phyloP scores from a whole-genome alignment of 2,113 vertebrate species.

The Oreochromis tanganicae region DNA sequence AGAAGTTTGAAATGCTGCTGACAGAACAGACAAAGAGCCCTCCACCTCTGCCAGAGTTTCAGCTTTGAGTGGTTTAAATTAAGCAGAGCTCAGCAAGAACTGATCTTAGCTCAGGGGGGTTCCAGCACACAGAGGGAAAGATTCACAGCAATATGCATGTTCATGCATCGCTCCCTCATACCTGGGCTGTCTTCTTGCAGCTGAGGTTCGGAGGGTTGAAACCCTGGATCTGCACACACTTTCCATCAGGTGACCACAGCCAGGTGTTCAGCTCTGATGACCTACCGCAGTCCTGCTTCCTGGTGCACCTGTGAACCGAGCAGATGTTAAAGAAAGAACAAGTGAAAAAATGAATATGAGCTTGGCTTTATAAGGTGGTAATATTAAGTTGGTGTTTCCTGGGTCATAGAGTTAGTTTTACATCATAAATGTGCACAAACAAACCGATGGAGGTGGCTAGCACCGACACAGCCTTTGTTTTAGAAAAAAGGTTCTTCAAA shows the following conservation, averaged over 20 bases:
- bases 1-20: conserved; percentile 1
- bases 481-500: neutral
- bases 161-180: neutral
- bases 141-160: neutral
- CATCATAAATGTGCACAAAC: neutral
- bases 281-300: conserved; percentile 75
- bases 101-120: neutral
- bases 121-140: neutral
- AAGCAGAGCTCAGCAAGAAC: neutral
- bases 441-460: neutral
- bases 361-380: neutral
- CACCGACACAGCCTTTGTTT: neutral
- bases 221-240: conserved; percentile 76
- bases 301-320: conserved; percentile 77
- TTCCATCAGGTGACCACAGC: conserved; percentile 84
- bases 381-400: neutral
- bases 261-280: conserved; percentile 77
- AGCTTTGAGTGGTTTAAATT: neutral
- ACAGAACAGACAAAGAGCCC: neutral
- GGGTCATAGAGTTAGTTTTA: neutral
- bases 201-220: conserved; percentile 85
- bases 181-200: conserved; percentile 70
- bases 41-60: neutral
- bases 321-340: neutral
- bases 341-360: neutral